phyloP scores from a whole-genome alignment of 53 echinoderm and acorn worm species.

The Glandiceps talaboti region DNA sequence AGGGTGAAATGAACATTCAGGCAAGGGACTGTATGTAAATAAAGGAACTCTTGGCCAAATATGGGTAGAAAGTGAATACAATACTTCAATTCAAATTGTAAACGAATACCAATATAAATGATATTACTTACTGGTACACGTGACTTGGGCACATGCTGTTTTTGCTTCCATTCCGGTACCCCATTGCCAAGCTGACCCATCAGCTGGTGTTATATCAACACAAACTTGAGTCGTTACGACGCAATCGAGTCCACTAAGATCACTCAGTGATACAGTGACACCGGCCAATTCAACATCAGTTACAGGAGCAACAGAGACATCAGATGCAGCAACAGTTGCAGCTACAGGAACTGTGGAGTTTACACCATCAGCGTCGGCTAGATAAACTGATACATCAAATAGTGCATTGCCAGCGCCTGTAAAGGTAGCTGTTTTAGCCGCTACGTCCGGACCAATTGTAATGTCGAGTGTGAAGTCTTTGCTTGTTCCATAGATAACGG shows the following conservation, averaged over 20 bases:
- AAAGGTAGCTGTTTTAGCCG: background rate
- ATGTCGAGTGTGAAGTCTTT: background rate
- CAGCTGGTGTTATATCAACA: background rate
- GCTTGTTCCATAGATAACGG: background rate
- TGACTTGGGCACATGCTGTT: background rate
- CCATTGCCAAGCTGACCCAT: background rate
- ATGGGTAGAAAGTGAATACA: too few species aligned
- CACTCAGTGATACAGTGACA: background rate
- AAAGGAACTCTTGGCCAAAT: too few species aligned
- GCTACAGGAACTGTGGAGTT: background rate
- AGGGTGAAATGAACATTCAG: too few species aligned
- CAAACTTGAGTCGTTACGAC: background rate
- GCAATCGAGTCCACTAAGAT: background rate
- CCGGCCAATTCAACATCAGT: background rate
- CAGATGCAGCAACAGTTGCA: background rate
- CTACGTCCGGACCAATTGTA: background rate
- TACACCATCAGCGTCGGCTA: background rate
- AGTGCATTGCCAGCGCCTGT: background rate
- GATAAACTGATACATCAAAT: background rate
- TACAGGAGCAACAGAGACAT: background rate
- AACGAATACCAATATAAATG: too few species aligned
- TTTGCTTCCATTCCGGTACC: background rate
- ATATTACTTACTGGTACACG: background rate
- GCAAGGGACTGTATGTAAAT: too few species aligned
- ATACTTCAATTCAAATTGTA: too few species aligned